These are phyloP conservation scores for Rhorus exstirpatorius DNA, from an alignment of 2,888 invertebrate genomes.

Conservation along the genomic window DNA sequence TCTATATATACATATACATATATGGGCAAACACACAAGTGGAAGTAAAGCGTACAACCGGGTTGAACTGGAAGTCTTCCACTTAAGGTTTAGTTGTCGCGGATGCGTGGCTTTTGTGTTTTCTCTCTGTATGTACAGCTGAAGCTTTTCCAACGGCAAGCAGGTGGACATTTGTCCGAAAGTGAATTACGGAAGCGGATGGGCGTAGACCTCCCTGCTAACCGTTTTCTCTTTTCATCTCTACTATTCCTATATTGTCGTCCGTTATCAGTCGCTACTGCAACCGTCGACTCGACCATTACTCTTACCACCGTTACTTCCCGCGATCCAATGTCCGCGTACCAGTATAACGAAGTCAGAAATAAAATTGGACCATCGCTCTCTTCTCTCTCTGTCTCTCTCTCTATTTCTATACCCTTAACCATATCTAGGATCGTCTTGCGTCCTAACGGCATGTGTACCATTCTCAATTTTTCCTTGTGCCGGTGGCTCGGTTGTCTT, in stretches of 20 bases:
- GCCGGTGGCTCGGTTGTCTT: conserved; percentile 1
- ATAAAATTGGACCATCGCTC: conserved; percentile 59
- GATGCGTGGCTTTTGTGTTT: conserved; percentile 54
- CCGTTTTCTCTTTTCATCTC: conserved; percentile 46
- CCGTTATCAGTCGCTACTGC: conserved; percentile 60
- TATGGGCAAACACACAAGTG: background rate
- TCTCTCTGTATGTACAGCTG: conserved; percentile 1
- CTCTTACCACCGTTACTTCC: conserved; percentile 47
- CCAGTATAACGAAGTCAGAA: conserved; percentile 64
- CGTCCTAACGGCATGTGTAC: conserved; percentile 8
- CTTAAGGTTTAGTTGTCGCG: conserved; percentile 36
- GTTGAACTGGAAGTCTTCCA: conserved; percentile 41
- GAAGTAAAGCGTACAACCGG: conserved; percentile 24
- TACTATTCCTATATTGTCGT: conserved; percentile 60
- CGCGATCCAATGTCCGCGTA: too few relatives aligned
- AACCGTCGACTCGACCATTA: conserved; percentile 36
- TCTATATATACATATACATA: conserved; percentile 6
- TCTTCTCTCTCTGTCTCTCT: background rate
- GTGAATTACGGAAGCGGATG: conserved; percentile 67
- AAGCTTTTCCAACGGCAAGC: conserved; percentile 46
- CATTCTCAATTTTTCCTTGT: conserved; percentile 16
- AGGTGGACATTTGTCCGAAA: conserved; percentile 69
- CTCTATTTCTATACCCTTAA: background rate
- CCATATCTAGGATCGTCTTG: background rate
- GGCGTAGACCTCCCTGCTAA: conserved; percentile 48